Percentiles rank a stretch among this genome's conserved stretches.
phyloP scores from a whole-genome alignment of 1,140 invertebrate species.

The Cylas formicarius region DNA sequence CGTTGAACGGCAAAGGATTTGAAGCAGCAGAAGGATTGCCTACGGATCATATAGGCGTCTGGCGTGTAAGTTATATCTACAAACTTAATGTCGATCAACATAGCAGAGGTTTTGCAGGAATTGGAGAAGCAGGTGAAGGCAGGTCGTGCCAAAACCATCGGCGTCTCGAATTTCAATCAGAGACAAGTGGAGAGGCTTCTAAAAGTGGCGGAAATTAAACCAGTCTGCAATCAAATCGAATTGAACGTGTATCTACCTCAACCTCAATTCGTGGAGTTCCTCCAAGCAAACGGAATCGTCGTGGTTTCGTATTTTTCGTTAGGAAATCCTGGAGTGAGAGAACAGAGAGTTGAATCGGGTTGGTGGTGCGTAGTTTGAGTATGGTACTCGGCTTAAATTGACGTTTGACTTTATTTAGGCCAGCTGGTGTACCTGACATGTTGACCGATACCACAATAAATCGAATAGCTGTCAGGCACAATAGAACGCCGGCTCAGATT shows the following conservation, averaged over 20 bases:
- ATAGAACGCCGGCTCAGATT: constrained; percentile 70
- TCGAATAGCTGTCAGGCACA: constrained; percentile 59
- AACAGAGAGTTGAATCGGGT: too few relatives aligned
- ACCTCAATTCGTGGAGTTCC: constrained; percentile 63
- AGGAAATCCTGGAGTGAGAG: constrained; percentile 58
- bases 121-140: constrained; percentile 63
- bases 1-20: too few relatives aligned
- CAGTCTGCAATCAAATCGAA: constrained; percentile 68
- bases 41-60: not conserved
- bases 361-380: too few relatives aligned
- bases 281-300: constrained; percentile 58
- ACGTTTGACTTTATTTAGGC: not conserved
- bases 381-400: not conserved
- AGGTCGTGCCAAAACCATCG: constrained; percentile 58
- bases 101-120: constrained; percentile 42
- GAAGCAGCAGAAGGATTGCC: constrained; percentile 22
- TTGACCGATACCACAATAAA: constrained; percentile 59
- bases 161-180: constrained; percentile 70
- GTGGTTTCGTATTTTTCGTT: constrained; percentile 79
- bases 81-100: not conserved
- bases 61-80: not conserved
- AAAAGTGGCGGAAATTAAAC: constrained; percentile 55
- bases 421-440: constrained; percentile 51
- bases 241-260: constrained; percentile 78
- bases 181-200: constrained; percentile 58